phyloP scores from a whole-genome alignment of 1,140 invertebrate genomes.

The Saccostrea cuccullata region DNA sequence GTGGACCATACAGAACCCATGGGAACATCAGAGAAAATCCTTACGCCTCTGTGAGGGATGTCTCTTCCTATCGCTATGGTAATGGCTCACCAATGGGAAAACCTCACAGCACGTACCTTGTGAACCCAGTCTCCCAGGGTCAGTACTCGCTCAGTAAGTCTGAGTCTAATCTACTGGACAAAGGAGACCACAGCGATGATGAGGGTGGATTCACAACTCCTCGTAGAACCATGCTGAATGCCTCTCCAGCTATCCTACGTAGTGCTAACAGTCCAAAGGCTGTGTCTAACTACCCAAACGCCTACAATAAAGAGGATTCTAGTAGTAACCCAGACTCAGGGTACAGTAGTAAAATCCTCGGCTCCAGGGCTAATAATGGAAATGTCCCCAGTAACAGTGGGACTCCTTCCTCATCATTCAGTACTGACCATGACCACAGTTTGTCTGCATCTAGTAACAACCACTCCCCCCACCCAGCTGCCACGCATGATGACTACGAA shows the following conservation, averaged over 20 bases:
- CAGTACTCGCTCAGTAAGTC: conserved; percentile 53
- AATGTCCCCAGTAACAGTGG: conserved; percentile 61
- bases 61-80: conserved; percentile 27
- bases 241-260: neutral
- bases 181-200: conserved; percentile 33
- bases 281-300: conserved; percentile 51
- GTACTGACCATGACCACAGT: conserved; percentile 71
- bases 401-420: conserved; percentile 74
- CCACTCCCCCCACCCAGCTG: conserved; percentile 65
- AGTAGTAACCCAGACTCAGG: conserved; percentile 77
- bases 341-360: conserved; percentile 73
- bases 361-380: conserved; percentile 48
- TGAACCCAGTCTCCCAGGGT: conserved; percentile 43
- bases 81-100: conserved; percentile 12
- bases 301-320: conserved; percentile 66
- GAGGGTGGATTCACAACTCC: conserved; percentile 39
- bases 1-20: conserved; percentile 15
- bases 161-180: conserved; percentile 50
- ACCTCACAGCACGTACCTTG: conserved; percentile 42
- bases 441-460: conserved; percentile 65
- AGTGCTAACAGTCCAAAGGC: conserved; percentile 33
- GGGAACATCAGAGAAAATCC: conserved; percentile 53
- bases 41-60: conserved; percentile 52
- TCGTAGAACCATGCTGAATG: conserved; percentile 32
- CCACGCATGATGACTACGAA: conserved; percentile 59